Conservation (phyloP, 2,797 vertebrate genomes). For the Chromobotia macracanthus region DNA sequence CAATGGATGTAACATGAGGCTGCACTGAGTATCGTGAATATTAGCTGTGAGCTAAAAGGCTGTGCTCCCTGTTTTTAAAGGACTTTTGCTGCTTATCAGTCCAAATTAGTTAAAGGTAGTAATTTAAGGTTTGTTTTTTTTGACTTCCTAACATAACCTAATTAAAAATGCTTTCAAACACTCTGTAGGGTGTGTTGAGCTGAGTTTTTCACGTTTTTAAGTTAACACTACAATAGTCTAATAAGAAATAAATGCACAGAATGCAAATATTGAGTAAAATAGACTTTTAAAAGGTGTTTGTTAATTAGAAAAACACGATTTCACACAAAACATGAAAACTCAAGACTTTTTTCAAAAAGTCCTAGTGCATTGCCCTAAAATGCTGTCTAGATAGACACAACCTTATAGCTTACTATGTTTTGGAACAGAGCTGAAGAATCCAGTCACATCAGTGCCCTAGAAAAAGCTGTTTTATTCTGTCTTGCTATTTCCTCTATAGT, state of each 20-base stretch:
- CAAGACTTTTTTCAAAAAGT: too few species aligned
- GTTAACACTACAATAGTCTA: too few species aligned
- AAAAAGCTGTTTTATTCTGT: not conserved
- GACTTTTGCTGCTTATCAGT: not conserved
- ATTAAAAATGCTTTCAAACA: not conserved
- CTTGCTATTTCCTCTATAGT: not conserved
- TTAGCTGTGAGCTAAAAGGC: not conserved
- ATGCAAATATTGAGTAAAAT: too few species aligned
- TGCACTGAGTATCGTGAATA: not conserved
- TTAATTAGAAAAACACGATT: too few species aligned
- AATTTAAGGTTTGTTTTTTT: not conserved
- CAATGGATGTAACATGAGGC: not conserved
- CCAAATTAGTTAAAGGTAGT: not conserved
- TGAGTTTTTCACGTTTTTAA: too few species aligned
- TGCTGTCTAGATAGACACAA: too few species aligned
- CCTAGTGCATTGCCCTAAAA: too few species aligned
- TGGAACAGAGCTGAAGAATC: not conserved
- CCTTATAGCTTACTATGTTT: too few species aligned
- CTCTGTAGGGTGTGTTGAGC: not conserved
- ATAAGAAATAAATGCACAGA: too few species aligned
- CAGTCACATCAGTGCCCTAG: not conserved
- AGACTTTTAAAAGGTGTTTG: too few species aligned
- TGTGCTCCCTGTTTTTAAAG: not conserved
- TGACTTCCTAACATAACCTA: too few species aligned
- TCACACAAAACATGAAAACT: too few species aligned